A percentile compares a stretch with the other conserved stretches of the same genome.
Evolutionary conservation across 2,888 invertebrate genomes (phyloP).

Genomic region (Nesidiocoris tenuis): DNA sequence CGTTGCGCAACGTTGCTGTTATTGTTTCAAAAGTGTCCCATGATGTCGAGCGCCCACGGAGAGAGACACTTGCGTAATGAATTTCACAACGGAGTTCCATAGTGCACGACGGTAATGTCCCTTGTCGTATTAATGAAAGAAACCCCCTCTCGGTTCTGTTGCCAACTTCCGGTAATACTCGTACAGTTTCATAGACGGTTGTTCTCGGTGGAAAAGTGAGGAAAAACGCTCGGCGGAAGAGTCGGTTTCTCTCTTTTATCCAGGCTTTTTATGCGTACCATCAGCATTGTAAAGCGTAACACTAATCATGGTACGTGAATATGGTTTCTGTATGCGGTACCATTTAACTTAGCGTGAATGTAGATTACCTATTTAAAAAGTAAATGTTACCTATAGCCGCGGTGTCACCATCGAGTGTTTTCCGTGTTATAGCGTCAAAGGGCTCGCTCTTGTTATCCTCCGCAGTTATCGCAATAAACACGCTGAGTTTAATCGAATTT

Average conservation of each 20-base stretch:
- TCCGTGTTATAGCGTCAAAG: too few relatives aligned
- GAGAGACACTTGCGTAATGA: slow-evolving; percentile 25
- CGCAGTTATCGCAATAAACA: too few relatives aligned
- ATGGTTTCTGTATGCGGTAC: too few relatives aligned
- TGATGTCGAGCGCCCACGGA: background rate
- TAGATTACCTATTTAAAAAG: too few relatives aligned
- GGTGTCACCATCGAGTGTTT: too few relatives aligned
- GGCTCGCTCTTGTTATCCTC: too few relatives aligned
- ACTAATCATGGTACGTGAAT: too few relatives aligned
- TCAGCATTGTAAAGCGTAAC: too few relatives aligned
- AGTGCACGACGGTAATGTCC: slow-evolving; percentile 3
- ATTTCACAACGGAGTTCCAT: slow-evolving; percentile 17
- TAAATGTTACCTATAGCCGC: too few relatives aligned
- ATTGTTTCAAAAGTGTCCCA: background rate
- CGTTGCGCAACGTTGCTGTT: background rate
- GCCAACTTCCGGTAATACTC: background rate
- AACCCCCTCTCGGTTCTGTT: slow-evolving; percentile 3
- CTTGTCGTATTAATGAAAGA: slow-evolving; percentile 23
- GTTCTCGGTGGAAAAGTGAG: background rate
- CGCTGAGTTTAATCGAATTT: too few relatives aligned
- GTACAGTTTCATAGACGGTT: background rate
- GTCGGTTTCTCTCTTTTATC: background rate
- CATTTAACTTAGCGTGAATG: too few relatives aligned
- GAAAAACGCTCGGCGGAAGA: background rate
- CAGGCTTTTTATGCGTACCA: too few relatives aligned